Conservation (phyloP, 1,140 invertebrate genomes). For the Hylaeus volcanicus region DNA sequence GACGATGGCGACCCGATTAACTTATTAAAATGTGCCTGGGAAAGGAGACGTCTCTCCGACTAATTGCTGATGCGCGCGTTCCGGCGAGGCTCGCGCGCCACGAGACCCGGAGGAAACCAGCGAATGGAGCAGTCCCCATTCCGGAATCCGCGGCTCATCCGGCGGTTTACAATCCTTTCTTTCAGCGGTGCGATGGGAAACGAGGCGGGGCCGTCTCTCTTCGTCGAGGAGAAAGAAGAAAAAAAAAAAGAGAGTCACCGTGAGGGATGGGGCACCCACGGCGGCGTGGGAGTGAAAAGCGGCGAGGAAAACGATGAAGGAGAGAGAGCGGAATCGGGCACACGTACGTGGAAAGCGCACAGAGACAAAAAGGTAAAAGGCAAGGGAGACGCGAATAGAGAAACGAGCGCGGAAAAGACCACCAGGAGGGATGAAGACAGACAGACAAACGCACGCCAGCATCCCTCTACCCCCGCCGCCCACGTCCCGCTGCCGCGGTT, state of each 20-base stretch:
- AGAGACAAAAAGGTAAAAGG: slow-evolving; percentile 33
- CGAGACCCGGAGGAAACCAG: slow-evolving; percentile 32
- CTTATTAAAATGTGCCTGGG: slow-evolving; percentile 49
- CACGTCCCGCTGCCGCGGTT: slow-evolving; percentile 44
- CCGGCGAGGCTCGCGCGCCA: background rate
- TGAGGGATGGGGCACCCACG: background rate
- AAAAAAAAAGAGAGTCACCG: slow-evolving; percentile 8
- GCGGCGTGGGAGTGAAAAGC: background rate
- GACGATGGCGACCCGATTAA: slow-evolving; percentile 36
- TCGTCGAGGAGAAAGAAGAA: slow-evolving; percentile 15
- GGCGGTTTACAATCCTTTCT: slow-evolving; percentile 71
- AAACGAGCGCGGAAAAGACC: slow-evolving; percentile 27
- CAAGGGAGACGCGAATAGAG: slow-evolving; percentile 19
- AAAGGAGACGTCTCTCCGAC: slow-evolving; percentile 50
- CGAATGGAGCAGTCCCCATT: slow-evolving; percentile 65
- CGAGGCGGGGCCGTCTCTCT: slow-evolving; percentile 29
- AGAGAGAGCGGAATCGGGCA: slow-evolving; percentile 24
- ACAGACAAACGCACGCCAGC: slow-evolving; percentile 17
- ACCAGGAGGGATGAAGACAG: slow-evolving; percentile 18
- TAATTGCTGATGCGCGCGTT: slow-evolving; percentile 58
- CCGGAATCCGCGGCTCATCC: slow-evolving; percentile 69
- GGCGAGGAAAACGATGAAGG: background rate
- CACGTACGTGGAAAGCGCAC: slow-evolving; percentile 14
- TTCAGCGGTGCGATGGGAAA: slow-evolving; percentile 52
- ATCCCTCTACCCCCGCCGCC: background rate